Evolutionary conservation across 2,113 vertebrate genomes (phyloP).

Genomic region (Pleuronectes platessa): DNA sequence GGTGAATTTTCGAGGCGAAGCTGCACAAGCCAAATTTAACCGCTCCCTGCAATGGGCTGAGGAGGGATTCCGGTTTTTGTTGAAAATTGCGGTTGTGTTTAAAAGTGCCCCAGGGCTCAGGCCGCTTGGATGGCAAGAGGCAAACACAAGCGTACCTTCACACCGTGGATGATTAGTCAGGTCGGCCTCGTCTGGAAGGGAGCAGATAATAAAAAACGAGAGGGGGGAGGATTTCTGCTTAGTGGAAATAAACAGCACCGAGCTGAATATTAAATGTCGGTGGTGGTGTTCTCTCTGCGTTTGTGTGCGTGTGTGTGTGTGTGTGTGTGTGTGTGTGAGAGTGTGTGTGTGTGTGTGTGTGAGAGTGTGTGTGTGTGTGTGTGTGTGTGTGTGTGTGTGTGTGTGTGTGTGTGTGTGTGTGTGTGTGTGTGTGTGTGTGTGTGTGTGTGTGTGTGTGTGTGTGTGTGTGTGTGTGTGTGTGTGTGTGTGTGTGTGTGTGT

Average conservation of each 20-base stretch:
- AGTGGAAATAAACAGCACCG: slow-evolving; percentile 20
- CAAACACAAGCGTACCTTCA: slow-evolving; percentile 60
- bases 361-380: slow-evolving; percentile 23
- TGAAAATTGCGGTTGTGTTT: slow-evolving; percentile 17
- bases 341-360: background rate
- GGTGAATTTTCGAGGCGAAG: too few relatives aligned
- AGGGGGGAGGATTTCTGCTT: slow-evolving; percentile 28
- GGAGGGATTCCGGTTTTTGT: slow-evolving; percentile 44
- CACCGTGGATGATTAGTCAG: slow-evolving; percentile 44
- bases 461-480: slow-evolving; percentile 13
- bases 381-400: slow-evolving; percentile 6
- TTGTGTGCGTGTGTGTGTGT: background rate
- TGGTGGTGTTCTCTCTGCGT: slow-evolving; percentile 28
- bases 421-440: slow-evolving; percentile 17
- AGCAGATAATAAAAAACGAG: slow-evolving; percentile 57
- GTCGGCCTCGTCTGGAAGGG: slow-evolving; percentile 65
- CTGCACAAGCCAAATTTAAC: slow-evolving; percentile 49
- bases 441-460: background rate
- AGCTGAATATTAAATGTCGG: slow-evolving; percentile 38
- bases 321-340: slow-evolving; percentile 33
- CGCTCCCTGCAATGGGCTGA: slow-evolving; percentile 27
- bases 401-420: background rate
- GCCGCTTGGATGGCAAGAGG: slow-evolving; percentile 25
- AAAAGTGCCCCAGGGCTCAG: slow-evolving; percentile 30
- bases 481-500: slow-evolving; percentile 12